Conservation (phyloP, 2,888 invertebrate species). For the Thysanoteuthis rhombus region DNA sequence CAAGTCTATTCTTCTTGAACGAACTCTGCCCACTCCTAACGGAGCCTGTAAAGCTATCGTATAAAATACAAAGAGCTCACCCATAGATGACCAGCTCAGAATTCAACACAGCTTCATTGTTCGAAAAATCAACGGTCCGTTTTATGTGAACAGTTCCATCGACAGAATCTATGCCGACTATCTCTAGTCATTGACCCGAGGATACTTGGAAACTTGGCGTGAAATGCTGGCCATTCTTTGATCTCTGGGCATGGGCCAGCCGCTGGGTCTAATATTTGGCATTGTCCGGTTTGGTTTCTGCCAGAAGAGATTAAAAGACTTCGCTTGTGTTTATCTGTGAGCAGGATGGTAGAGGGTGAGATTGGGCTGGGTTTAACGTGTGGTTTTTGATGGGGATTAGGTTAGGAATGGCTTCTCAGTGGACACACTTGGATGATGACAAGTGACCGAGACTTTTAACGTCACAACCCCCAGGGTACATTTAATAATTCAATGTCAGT, state of each 20-base stretch:
- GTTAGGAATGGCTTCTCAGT: neutral
- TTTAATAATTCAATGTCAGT: neutral
- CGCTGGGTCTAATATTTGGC: neutral
- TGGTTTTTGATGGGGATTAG: neutral
- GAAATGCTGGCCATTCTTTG: neutral
- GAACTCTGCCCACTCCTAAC: neutral
- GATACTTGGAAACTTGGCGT: neutral
- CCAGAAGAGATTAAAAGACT: neutral
- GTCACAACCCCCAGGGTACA: neutral
- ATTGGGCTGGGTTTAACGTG: neutral
- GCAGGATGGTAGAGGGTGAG: neutral
- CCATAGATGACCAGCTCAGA: neutral
- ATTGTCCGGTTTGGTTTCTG: neutral
- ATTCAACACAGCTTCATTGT: neutral
- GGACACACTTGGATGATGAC: neutral
- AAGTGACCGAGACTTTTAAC: neutral
- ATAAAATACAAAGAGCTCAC: neutral
- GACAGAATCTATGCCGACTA: neutral
- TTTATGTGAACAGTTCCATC: neutral
- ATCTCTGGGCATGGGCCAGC: neutral
- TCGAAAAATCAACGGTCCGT: neutral
- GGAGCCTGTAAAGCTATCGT: neutral
- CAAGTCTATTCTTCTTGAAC: neutral
- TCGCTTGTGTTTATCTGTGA: neutral
- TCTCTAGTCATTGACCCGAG: neutral